Conservation (phyloP, 2,113 vertebrate genomes). For the Orientallactaga bullata region DNA sequence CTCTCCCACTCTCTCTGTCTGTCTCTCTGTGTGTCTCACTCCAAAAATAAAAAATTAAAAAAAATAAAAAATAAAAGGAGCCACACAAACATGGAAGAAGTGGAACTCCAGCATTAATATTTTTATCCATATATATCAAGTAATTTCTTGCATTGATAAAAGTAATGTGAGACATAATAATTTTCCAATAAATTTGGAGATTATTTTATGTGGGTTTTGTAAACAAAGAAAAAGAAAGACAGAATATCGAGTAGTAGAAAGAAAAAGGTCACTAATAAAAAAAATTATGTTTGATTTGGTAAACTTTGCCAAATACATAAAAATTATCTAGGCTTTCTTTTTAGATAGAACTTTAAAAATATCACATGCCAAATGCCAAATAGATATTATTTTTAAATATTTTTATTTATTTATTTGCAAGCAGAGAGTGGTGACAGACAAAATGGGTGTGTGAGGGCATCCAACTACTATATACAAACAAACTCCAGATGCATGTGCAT, state of each 20-base stretch:
- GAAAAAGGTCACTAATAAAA: background rate
- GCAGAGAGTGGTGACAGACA: too few species aligned
- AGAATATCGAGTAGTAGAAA: background rate
- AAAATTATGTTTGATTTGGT: background rate
- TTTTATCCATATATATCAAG: background rate
- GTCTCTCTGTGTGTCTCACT: too few species aligned
- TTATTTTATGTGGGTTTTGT: background rate
- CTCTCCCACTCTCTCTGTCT: too few species aligned
- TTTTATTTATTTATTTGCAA: too few species aligned
- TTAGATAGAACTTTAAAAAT: background rate
- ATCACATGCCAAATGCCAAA: background rate
- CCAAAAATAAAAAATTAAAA: too few species aligned
- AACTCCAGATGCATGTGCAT: too few species aligned
- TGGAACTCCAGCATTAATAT: background rate
- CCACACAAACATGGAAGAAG: background rate
- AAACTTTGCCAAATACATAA: background rate
- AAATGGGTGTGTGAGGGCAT: too few species aligned
- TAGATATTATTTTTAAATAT: background rate
- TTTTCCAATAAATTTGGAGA: background rate
- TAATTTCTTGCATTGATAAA: background rate
- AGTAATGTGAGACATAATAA: background rate
- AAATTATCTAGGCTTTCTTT: background rate
- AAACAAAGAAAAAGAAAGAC: too few species aligned
- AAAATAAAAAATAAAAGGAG: too few species aligned
- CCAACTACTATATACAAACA: too few species aligned